Percentiles rank a stretch among this genome's conserved stretches.
Evolutionary conservation across 2,888 invertebrate species (phyloP).

Genomic region (Piscicola geometra): DNA sequence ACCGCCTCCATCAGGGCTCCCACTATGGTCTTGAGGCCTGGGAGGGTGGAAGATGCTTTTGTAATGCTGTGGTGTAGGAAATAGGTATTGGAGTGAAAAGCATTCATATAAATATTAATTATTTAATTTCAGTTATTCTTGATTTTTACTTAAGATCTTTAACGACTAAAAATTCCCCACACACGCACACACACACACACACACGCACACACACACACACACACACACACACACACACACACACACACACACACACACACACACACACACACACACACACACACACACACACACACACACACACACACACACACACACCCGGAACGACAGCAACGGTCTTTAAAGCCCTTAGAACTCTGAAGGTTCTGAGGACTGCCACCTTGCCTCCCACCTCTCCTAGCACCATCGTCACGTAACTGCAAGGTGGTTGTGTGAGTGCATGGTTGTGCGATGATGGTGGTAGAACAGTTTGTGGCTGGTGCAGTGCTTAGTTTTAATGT

Average conservation of each 20-base stretch:
- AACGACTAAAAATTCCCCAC: too few species aligned
- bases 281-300: slow-evolving; percentile 11
- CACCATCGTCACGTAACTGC: slow-evolving; percentile 43
- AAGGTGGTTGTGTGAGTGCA: neutral
- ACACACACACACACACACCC: slow-evolving; percentile 65
- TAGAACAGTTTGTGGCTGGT: too few species aligned
- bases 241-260: slow-evolving; percentile 13
- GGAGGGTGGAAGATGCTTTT: too few species aligned
- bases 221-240: slow-evolving; percentile 13
- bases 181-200: too few species aligned
- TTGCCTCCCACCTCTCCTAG: slow-evolving; percentile 69
- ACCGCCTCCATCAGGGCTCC: slow-evolving; percentile 99
- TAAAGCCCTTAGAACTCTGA: slow-evolving; percentile 96
- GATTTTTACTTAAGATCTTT: too few species aligned
- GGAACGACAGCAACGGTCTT: slow-evolving; percentile 99
- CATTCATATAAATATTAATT: too few species aligned
- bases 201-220: neutral
- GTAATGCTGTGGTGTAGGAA: too few species aligned
- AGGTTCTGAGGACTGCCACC: slow-evolving; percentile 97
- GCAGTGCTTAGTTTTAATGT: too few species aligned
- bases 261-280: slow-evolving; percentile 22
- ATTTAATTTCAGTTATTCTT: too few species aligned
- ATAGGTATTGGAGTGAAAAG: too few species aligned
- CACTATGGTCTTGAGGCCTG: slow-evolving; percentile 97
- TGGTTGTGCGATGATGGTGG: too few species aligned